Evolutionary conservation across 2,797 vertebrate species (phyloP), one percentile per base, ranked within the genome.

Genomic region (Lutjanus argentimaculatus): DNA sequence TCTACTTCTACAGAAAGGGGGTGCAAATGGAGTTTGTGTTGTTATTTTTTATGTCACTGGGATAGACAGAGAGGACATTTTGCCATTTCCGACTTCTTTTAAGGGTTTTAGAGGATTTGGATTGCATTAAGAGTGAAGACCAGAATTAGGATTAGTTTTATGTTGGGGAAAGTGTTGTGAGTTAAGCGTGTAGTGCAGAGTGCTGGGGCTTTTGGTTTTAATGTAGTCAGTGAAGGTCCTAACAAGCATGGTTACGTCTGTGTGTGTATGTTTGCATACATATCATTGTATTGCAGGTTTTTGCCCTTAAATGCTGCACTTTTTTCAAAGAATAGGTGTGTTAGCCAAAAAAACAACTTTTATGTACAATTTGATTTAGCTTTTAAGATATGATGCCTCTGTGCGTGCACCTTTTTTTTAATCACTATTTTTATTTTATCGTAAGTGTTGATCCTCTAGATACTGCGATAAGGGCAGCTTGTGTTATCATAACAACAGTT

Each of bases 71-170:
- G 63, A 30, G 17, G 57, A 72, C 40, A 25, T 65, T 70, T 83
- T 72, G 57, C 74, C 49, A 17, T 55, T 66, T 48, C 25, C 67
- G 83, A 77, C 42, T 62, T 70, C 69, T 83, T 87, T 67, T 67
- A 84, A 68, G 66, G 67, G 22, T 62, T 90, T 89, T 75, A 67
- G 49, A 71, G 79, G 89, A 87, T 89, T 88, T 81, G 63, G 66
- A 74, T 6, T 67, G 59, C 72, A 82, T 84, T 79, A 80, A 75
- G 78, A 87, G 64, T 21, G 55, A 80, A 78, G 53, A 77, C 2
- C 81, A 68, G 82, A 79, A 59, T 80, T 62, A 58, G 75, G 85
- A 85, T 88, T 86, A 88, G 67, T 66, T 77, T 61, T 45, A 55
- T 67, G 69, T 85, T 42, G 6, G 67, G 57, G 46, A n/a, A 75